A percentile compares a stretch with the other conserved stretches of the same genome.
Evolutionary conservation across 64 coral and sea anemone species (phyloP).

Genomic region (Pachyseris speciosa): DNA sequence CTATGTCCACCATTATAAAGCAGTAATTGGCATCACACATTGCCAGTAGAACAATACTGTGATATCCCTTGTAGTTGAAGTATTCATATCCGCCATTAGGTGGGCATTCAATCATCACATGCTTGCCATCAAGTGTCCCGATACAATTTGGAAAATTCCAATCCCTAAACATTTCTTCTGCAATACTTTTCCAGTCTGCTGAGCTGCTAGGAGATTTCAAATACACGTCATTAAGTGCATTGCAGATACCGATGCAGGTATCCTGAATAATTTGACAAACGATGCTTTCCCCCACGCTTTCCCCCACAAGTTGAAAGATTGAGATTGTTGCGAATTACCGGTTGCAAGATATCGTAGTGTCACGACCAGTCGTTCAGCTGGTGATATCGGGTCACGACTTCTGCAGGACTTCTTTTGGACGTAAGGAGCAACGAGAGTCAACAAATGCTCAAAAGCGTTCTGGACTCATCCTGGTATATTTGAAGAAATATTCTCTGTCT

Average conservation of each 20-base stretch:
- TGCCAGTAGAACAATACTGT: slow-evolving; percentile 66
- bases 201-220: slow-evolving; percentile 3
- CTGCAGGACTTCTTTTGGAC: slow-evolving; percentile 44
- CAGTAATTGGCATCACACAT: not conserved
- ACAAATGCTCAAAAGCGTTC: not conserved
- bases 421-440: not conserved
- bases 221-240: slow-evolving; percentile 49
- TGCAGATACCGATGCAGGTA: slow-evolving; percentile 58
- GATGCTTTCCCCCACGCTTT: slow-evolving; percentile 43
- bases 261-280: slow-evolving; percentile 51
- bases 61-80: slow-evolving; percentile 61
- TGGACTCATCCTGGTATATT: not conserved
- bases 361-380: slow-evolving; percentile 52
- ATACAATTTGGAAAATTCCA: slow-evolving; percentile 65
- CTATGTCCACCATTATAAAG: slow-evolving; percentile 5
- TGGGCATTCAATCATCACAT: slow-evolving; percentile 64
- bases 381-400: slow-evolving; percentile 59
- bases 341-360: slow-evolving; percentile 67
- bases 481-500: slow-evolving; percentile 15
- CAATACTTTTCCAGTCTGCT: slow-evolving; percentile 49
- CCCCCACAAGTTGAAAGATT: slow-evolving; percentile 59
- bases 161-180: slow-evolving; percentile 18
- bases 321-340: slow-evolving; percentile 64
- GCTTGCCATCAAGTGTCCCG: slow-evolving; percentile 62
- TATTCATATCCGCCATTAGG: slow-evolving; percentile 38